A percentile compares a stretch with the other conserved stretches of the same genome.
These are phyloP conservation scores for Lamellibrachia satsuma DNA, from an alignment of 2,888 invertebrate genomes.

Conservation along the genomic window DNA sequence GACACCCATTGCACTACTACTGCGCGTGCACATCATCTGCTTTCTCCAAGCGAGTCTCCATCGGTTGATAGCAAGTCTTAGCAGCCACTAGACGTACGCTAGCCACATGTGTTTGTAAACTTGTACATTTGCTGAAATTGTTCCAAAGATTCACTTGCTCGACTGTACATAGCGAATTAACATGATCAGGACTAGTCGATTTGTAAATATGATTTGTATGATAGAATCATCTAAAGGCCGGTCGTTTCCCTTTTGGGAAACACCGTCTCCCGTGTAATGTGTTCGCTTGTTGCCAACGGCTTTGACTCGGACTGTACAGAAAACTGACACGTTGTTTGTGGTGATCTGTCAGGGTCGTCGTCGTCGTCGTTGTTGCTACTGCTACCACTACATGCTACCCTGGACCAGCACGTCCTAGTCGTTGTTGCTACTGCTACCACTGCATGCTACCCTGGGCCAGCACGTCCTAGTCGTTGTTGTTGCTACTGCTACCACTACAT, in stretches of 20 bases:
- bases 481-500: no score
- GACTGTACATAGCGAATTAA: neutral
- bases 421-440: neutral
- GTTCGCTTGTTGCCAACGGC: neutral
- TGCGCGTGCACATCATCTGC: neutral
- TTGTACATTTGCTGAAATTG: neutral
- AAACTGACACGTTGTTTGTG: neutral
- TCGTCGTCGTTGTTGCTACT: neutral
- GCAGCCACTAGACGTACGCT: neutral
- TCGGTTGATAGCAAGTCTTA: neutral
- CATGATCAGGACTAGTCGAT: neutral
- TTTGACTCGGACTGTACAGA: neutral
- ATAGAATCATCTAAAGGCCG: neutral
- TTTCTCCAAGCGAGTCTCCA: neutral
- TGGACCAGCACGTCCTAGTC: neutral
- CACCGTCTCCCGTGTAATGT: neutral
- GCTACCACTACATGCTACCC: neutral
- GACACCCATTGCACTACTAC: neutral
- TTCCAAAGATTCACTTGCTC: slow-evolving; percentile 10
- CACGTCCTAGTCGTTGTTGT: no score
- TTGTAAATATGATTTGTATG: slow-evolving; percentile 13
- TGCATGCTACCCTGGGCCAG: no score
- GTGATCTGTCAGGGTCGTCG: neutral
- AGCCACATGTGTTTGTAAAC: neutral
- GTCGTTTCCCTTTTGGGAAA: neutral